Evolutionary conservation across 2,797 vertebrate genomes (phyloP).

Genomic region (Pachyuromys duprasi): DNA sequence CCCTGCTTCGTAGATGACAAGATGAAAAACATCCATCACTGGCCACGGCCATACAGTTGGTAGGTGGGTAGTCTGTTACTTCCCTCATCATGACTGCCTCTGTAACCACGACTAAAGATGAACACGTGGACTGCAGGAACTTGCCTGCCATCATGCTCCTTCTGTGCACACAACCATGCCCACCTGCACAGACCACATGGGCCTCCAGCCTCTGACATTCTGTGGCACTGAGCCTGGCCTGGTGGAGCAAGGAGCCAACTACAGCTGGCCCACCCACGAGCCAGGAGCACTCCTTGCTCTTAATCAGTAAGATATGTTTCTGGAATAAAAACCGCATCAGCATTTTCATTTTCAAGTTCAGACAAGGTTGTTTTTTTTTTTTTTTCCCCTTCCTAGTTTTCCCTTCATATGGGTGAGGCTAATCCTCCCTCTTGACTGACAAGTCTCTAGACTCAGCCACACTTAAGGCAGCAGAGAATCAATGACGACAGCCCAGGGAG

Average conservation of each 20-base stretch:
- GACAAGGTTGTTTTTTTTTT: slow-evolving; percentile 69
- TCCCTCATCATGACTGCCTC: rapidly evolving
- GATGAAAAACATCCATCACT: neutral
- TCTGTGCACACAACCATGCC: rapidly evolving
- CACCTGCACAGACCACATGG: rapidly evolving
- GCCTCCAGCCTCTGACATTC: neutral
- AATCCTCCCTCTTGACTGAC: slow-evolving; percentile 69
- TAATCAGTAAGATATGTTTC: slow-evolving; percentile 79
- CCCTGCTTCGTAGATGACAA: neutral
- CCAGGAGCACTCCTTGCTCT: slow-evolving; percentile 42
- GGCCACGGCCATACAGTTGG: neutral
- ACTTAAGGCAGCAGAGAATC: neutral
- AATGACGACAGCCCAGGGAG: neutral
- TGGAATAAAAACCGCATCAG: slow-evolving; percentile 79
- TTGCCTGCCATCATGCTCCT: neutral
- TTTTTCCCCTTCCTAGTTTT: slow-evolving; percentile 60
- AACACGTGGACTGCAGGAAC: rapidly evolving
- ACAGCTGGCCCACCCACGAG: slow-evolving; percentile 76
- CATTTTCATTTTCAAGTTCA: slow-evolving; percentile 83
- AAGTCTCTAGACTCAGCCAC: neutral
- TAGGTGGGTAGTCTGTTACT: rapidly evolving
- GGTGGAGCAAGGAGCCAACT: neutral
- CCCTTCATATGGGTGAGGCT: slow-evolving; percentile 77
- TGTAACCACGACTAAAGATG: neutral
- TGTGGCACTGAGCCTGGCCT: neutral